Evolutionary conservation across 2,888 invertebrate species (phyloP), one percentile per base, ranked within the genome.

Genomic region (Invenusta paracnida): DNA sequence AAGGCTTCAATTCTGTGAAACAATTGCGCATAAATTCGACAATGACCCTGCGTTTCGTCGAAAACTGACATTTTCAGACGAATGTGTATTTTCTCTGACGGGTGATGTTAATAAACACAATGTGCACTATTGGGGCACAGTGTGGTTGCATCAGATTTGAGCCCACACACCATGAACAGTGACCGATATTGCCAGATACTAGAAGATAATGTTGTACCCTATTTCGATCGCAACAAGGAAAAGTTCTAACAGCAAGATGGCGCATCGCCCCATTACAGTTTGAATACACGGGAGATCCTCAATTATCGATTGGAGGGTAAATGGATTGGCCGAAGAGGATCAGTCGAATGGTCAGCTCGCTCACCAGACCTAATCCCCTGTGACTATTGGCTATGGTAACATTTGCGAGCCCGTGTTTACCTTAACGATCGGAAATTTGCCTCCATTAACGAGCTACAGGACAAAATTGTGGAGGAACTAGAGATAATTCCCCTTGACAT

Each of bases 121-220:
- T 48, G 48, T 48, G 48, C 5, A 48, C 48, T 48, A 11, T 48
- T 48, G 48, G 17, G 48, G 48, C 48, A 48, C 48, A 48, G 48
- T 48, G 27, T 73, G 73, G 73, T 73, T 73, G 73, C 73, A 73
- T 73, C 73, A 73, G 73, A 25, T 5, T 73, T 73, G 25, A 73
- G 73, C 17, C 73, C 17, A 73, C 73, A 73, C 73, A 73, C 17
- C 73, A 73, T 13, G 2, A 73, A 73, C 27, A 23, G 73, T 23
- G 73, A 73, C 27, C 73, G 17, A 73, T 73, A 73, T 73, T 73
- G 25, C 25, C 73, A 73, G 73, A 73, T 23, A 73, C 73, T 73
- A 73, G 73, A 73, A 73, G 73, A 73, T n/a, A n/a, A n/a, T n/a
- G n/a, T n/a, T n/a, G n/a, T n/a, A n/a, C 73, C 11, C 73, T 73